A percentile compares a stretch with the other conserved stretches of the same genome.
phyloP scores from a whole-genome alignment of 2,888 invertebrate genomes.

The Caenorhabditis sp. region DNA sequence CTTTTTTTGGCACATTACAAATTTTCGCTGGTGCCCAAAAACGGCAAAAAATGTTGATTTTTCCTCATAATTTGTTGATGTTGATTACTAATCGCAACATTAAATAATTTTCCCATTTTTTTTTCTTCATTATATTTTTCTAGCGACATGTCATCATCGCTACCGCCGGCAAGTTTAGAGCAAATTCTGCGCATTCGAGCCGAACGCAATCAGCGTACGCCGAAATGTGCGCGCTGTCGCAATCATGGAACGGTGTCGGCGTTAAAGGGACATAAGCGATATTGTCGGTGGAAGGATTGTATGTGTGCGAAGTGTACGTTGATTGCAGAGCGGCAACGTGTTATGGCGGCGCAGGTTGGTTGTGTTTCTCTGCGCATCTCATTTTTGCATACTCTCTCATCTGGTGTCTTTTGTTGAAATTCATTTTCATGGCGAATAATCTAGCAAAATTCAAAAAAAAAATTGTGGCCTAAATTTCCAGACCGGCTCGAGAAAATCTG shows the following conservation, averaged over 20 bases:
- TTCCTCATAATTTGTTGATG: neutral
- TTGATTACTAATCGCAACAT: neutral
- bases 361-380: too few relatives aligned
- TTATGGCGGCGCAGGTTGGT: conserved; percentile 93
- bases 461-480: too few relatives aligned
- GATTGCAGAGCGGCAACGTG: conserved; percentile 94
- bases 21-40: too few relatives aligned
- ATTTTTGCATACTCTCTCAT: too few relatives aligned
- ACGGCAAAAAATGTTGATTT: neutral
- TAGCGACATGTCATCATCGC: neutral
- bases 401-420: too few relatives aligned
- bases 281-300: conserved; percentile 79
- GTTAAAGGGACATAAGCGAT: conserved; percentile 77
- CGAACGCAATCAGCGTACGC: conserved; percentile 74
- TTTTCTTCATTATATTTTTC: neutral
- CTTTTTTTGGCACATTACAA: too few relatives aligned
- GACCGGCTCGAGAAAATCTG: too few relatives aligned
- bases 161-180: conserved; percentile 41
- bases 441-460: too few relatives aligned
- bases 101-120: neutral
- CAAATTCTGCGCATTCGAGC: conserved; percentile 51
- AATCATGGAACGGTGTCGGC: conserved; percentile 97
- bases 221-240: conserved; percentile 94
- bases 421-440: too few relatives aligned
- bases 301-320: conserved; percentile 96